Evolutionary conservation across 2,888 invertebrate genomes (phyloP), one percentile per base, ranked within the genome.

Genomic region (Xanthorhoe designata): DNA sequence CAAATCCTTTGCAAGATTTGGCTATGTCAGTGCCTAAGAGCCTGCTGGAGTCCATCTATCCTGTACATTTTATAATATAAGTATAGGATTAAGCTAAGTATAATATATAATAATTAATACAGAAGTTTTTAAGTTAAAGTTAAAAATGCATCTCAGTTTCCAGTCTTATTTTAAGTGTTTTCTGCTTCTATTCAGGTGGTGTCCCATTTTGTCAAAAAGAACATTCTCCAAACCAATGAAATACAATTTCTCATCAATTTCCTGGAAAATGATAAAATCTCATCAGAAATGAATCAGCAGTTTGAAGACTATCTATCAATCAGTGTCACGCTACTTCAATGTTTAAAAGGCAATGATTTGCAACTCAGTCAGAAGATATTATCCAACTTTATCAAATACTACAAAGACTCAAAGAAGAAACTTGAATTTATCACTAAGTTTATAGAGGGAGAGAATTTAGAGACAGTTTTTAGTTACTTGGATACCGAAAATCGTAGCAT

Each of bases 401-500:
- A 91, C 68, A 88, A 81, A 69, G 89, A 90, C 45, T 87, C 86
- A 3, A 92, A 90, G 61, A 92, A 87, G 61, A 93, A 92, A 75
- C 69, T 90, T 2, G 91, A 91, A 56, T 91, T 92, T 66, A 85
- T 91, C 0, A 61, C 80, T 0, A 90, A 91, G 71, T 71, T 92
- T 0, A 67, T 92, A 4, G 78, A 85, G 5, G 85, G 84, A 13
- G 86, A 90, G 69, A 86, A 86, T 73, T 60, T 93, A 5, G 91
- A 92, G 75, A 88, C 86, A 0, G 59, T 92, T 15, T 91, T 92
- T 54, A 81, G 79, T 66, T 92, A 82, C 66, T 75, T 92, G 50
- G 78, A 88, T 7, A 84, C 87, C 2, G 83, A 87, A 54, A 82
- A 77, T 51, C 77, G 81, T 13, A 68, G 73, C n/a, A 71, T 76